Evolutionary conservation across 2,888 invertebrate species (phyloP).

Genomic region (Caenorhabditis japonica): DNA sequence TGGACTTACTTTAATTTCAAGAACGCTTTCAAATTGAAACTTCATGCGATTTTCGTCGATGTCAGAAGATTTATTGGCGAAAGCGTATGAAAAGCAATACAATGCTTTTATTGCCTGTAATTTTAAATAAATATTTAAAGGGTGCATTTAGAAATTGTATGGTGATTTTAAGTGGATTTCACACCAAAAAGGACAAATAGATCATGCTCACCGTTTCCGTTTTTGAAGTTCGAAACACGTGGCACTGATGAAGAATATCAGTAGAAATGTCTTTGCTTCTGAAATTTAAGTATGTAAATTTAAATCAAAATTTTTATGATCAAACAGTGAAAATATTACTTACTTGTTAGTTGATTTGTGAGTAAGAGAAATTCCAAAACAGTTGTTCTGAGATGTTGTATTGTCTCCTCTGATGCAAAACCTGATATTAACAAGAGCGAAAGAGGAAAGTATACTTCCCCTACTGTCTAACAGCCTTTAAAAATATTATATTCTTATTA

Average conservation of each 20-base stretch:
- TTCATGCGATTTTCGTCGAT: constrained; percentile 78
- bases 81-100: constrained; percentile 91
- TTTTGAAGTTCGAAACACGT: constrained; percentile 87
- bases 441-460: constrained; percentile 88
- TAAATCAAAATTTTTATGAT: not conserved
- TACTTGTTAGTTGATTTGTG: constrained; percentile 78
- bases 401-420: constrained; percentile 93
- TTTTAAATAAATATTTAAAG: too few species aligned
- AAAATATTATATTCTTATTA: constrained; percentile 5
- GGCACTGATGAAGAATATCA: constrained; percentile 87
- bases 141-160: too few species aligned
- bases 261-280: constrained; percentile 20
- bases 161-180: too few species aligned
- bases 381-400: constrained; percentile 86
- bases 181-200: not conserved
- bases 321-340: too few species aligned
- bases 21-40: constrained; percentile 89
- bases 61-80: constrained; percentile 82
- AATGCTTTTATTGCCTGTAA: constrained; percentile 80
- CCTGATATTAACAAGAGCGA: constrained; percentile 80
- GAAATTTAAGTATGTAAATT: constrained; percentile 7
- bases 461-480: constrained; percentile 84
- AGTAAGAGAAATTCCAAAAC: constrained; percentile 97
- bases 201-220: constrained; percentile 69
- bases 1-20: constrained; percentile 86